Conservation (phyloP, 2,888 invertebrate species). For the Acleris sparsana region DNA sequence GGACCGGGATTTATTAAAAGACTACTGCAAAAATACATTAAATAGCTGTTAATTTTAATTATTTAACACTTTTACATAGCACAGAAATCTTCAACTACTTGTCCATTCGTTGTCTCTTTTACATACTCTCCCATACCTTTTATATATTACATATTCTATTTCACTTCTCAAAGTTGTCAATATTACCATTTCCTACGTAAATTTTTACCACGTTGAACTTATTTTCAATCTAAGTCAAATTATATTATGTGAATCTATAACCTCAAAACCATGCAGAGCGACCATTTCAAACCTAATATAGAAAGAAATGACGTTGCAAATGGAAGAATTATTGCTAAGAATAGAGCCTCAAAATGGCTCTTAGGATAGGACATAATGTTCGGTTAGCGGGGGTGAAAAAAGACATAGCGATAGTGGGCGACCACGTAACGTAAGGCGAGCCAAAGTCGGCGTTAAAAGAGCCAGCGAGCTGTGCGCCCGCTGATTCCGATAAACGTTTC, state of each 20-base stretch:
- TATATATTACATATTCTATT: too few species aligned
- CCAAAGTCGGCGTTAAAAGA: slow-evolving; percentile 54
- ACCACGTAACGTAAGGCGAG: slow-evolving; percentile 54
- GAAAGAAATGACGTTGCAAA: slow-evolving; percentile 66
- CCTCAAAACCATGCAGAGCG: slow-evolving; percentile 34
- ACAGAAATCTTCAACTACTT: too few species aligned
- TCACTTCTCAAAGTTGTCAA: too few species aligned
- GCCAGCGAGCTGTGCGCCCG: slow-evolving; percentile 60
- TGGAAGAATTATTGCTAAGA: slow-evolving; percentile 67
- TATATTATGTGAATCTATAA: slow-evolving; percentile 1
- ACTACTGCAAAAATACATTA: too few species aligned
- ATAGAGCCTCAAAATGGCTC: slow-evolving; percentile 63
- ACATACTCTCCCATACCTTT: too few species aligned
- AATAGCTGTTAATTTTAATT: too few species aligned
- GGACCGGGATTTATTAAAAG: too few species aligned
- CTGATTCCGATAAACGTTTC: slow-evolving; percentile 74
- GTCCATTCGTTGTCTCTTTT: too few species aligned
- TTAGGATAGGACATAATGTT: slow-evolving; percentile 62
- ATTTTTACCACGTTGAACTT: neutral
- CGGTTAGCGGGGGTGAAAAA: slow-evolving; percentile 61
- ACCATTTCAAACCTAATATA: slow-evolving; percentile 49
- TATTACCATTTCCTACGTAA: too few species aligned
- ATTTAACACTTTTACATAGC: too few species aligned
- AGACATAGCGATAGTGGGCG: slow-evolving; percentile 61
- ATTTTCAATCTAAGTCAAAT: neutral